Evolutionary conservation across 2,113 vertebrate species (phyloP).

Genomic region (Donacobius atricapilla): DNA sequence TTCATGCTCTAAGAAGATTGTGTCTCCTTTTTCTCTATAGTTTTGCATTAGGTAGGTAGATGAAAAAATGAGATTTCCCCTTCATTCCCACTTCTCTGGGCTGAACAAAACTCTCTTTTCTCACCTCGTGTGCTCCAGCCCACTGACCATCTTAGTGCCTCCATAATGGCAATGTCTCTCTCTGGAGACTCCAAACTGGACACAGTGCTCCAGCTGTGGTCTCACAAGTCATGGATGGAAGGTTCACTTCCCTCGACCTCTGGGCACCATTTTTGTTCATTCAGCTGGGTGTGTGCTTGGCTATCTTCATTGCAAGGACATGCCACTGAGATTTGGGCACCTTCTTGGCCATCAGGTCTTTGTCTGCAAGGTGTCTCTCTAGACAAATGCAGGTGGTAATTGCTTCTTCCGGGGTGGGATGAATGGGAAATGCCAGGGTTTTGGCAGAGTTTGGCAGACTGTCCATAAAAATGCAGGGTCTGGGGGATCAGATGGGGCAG

Average conservation of each 20-base stretch:
- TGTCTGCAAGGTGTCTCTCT: not conserved
- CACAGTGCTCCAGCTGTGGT: not conserved
- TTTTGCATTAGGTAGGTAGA: not conserved
- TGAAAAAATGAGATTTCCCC: not conserved
- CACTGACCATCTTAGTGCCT: not conserved
- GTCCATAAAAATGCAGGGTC: not conserved
- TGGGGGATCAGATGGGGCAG: not conserved
- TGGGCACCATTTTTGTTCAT: not conserved
- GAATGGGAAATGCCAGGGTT: not conserved
- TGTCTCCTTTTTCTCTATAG: not conserved
- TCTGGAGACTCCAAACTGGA: not conserved
- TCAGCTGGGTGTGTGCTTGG: not conserved
- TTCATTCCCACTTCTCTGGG: not conserved
- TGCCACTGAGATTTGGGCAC: not conserved
- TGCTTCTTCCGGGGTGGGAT: not conserved
- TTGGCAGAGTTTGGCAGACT: not conserved
- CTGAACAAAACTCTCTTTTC: not conserved
- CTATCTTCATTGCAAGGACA: not conserved
- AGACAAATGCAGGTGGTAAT: not conserved
- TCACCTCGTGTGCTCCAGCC: not conserved
- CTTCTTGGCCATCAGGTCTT: not conserved
- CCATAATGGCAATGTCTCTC: not conserved
- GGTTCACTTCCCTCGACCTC: not conserved
- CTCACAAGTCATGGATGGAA: not conserved
- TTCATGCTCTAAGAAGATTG: not conserved